A percentile compares a stretch with the other conserved stretches of the same genome.
Conservation (phyloP, 2,113 vertebrate species). For the Osmerus eperlanus region DNA sequence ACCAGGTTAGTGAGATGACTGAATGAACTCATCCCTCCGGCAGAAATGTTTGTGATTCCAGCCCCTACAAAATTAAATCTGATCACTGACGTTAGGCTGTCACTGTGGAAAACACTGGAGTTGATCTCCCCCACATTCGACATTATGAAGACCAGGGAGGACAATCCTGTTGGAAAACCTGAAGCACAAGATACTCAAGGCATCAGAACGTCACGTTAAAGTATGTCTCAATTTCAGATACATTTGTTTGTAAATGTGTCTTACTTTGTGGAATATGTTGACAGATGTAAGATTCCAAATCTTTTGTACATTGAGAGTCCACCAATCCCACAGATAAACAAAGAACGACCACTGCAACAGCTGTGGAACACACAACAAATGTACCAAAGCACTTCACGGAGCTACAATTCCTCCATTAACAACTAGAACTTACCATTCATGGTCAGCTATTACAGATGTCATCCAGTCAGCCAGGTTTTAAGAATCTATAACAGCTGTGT, state of each 20-base stretch:
- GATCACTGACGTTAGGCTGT: constrained; percentile 50
- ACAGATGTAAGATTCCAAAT: constrained; percentile 42
- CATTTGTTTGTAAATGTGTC: not conserved
- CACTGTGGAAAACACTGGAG: constrained; percentile 49
- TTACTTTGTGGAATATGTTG: constrained; percentile 45
- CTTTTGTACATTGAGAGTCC: constrained; percentile 3
- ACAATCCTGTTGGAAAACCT: constrained; percentile 52
- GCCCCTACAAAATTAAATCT: constrained; percentile 44
- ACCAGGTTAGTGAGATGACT: constrained; percentile 48
- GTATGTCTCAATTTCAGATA: not conserved
- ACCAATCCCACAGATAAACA: constrained; percentile 21
- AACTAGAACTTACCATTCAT: constrained; percentile 45
- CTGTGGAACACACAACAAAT: not conserved
- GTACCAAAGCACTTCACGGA: not conserved
- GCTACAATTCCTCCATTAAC: not conserved
- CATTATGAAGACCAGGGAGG: constrained; percentile 43
- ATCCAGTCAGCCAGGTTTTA: not conserved
- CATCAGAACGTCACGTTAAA: not conserved
- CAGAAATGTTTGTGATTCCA: constrained; percentile 40
- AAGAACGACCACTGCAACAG: constrained; percentile 30
- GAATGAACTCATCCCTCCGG: constrained; percentile 57
- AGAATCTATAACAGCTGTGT: no score
- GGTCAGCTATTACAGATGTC: not conserved
- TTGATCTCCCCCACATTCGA: constrained; percentile 50
- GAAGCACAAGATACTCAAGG: not conserved